Percentiles rank a stretch among this genome's conserved stretches.
Conservation (phyloP, 1,140 invertebrate genomes). For the Heliconius hewitsoni region DNA sequence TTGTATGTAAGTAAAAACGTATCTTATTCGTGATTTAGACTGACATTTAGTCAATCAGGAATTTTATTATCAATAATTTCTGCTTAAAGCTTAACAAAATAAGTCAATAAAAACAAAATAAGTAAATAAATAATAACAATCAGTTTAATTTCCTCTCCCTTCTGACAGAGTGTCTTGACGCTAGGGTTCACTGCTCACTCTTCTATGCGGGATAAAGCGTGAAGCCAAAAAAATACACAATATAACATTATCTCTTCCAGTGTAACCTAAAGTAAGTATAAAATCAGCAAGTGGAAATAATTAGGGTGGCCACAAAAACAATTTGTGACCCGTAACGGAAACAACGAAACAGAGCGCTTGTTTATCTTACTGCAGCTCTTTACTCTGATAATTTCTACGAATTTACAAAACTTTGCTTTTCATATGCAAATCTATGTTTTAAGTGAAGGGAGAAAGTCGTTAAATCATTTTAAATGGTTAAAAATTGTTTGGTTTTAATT, state of each 20-base stretch:
- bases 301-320: constrained; percentile 73
- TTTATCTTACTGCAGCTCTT: constrained; percentile 38
- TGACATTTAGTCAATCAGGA: no score
- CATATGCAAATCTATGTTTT: constrained; percentile 20
- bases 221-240: neutral
- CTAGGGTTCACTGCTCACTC: no score
- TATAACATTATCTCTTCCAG: constrained; percentile 35
- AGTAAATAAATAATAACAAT: no score
- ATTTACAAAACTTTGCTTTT: constrained; percentile 28
- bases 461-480: neutral
- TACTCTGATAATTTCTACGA: constrained; percentile 42
- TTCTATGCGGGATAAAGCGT: neutral
- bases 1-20: no score
- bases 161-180: no score
- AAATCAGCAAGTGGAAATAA: constrained; percentile 75
- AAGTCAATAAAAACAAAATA: no score
- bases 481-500: neutral
- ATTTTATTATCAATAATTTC: no score
- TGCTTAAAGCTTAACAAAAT: no score
- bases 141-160: no score
- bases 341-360: constrained; percentile 47
- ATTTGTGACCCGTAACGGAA: constrained; percentile 74
- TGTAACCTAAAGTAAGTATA: constrained; percentile 25
- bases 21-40: no score
- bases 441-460: neutral